Evolutionary conservation across 2,113 vertebrate species (phyloP), one percentile per base, ranked within the genome.

Genomic region (Nycticryphes semicollaris): DNA sequence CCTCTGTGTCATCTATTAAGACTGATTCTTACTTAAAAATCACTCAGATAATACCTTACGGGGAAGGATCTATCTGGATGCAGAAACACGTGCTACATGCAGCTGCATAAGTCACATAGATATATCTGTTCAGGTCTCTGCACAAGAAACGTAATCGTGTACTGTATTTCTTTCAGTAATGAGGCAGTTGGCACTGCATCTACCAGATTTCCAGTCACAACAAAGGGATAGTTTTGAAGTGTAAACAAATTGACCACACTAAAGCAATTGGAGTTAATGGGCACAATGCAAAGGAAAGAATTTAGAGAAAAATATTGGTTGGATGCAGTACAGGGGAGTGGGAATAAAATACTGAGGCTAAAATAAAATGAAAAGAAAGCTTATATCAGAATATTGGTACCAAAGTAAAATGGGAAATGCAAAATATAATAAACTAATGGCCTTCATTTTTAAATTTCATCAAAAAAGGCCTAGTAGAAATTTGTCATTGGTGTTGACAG

Each of bases 241-340:
- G 11, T 13, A 53, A 62, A 33, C 5, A 56, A 68, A 68, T 14
- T 73, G 22, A 30, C 16, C 22, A 8, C 17, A 30, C 30, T n/a
- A 30, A 75, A 64, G 17, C 27, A 69, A 13, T 27, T 68, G 45
- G 50, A 54, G 22, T 53, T 74, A 64, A 59, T 19, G 20, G 35
- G 23, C 23, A 75, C 22, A 24, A 37, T 5, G 22, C 14, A 63
- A 73, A 63, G 24, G 37, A 30, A 70, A 64, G 62, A 54, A 33
- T 33, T 64, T 27, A 13, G 1, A 31, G 76, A 30, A 47, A 56
- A 84, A 76, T 3, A 33, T 4, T 0, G 0, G 10, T 31, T 74
- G 69, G 63, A 31, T 68, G 21, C 10, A 14, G 31, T 11, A 24
- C n/a, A 27, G 8, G 24, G 14, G 35, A 83, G 53, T 57, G 41